Conservation (phyloP, 2,888 invertebrate species). For the Drosophila lacicola region DNA sequence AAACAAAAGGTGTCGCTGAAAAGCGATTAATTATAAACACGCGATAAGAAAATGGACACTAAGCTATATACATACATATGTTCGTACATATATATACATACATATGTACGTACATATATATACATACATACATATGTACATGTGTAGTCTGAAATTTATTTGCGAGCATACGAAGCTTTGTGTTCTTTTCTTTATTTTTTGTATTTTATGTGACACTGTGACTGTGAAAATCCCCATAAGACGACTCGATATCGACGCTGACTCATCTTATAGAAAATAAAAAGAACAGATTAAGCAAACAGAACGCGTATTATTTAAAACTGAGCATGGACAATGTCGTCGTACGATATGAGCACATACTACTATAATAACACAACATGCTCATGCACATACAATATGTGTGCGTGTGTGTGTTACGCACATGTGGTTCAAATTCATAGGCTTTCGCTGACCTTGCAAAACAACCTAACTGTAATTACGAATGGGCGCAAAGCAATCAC, state of each 20-base stretch:
- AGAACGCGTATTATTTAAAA: conserved; percentile 12
- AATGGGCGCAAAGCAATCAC: conserved; percentile 12
- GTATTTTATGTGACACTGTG: neutral
- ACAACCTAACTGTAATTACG: conserved; percentile 8
- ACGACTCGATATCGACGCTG: conserved; percentile 30
- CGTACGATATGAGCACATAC: conserved; percentile 18
- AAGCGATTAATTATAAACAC: conserved; percentile 29
- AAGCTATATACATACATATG: neutral
- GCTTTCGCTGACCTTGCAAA: conserved; percentile 42
- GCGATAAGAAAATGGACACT: conserved; percentile 42
- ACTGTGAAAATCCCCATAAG: conserved; percentile 28
- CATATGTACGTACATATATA: neutral
- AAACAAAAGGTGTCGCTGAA: conserved; percentile 45
- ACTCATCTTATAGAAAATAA: conserved; percentile 31
- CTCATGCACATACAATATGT: neutral
- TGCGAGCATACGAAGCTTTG: conserved; percentile 20
- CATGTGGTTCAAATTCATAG: conserved; percentile 13
- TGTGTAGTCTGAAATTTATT: neutral
- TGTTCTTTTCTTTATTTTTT: conserved; percentile 13
- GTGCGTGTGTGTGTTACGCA: conserved; percentile 3
- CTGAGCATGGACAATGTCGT: conserved; percentile 28
- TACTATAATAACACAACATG: neutral
- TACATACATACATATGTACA: neutral
- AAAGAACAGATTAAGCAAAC: conserved; percentile 26
- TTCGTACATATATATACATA: neutral